These are phyloP conservation scores for Caenorhabditis brenneri DNA, from an alignment of 1,140 invertebrate species.

Conservation along the genomic window DNA sequence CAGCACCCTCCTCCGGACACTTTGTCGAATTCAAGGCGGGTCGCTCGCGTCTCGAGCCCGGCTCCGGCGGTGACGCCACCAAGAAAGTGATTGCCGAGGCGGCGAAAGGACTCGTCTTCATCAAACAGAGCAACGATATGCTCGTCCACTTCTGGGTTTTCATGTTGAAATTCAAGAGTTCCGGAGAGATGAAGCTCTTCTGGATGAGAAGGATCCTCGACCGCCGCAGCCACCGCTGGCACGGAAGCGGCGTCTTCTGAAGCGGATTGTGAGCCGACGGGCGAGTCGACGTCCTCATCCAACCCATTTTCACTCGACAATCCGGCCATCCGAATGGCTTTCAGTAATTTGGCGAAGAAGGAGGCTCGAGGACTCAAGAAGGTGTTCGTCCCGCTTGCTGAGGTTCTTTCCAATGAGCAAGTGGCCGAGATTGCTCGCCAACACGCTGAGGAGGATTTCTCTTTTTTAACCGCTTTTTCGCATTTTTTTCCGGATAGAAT, in stretches of 20 bases:
- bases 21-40: constrained; percentile 45
- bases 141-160: constrained; percentile 96
- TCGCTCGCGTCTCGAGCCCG: constrained; percentile 15
- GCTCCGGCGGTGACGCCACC: neutral
- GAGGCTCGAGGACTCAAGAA: neutral
- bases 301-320: constrained; percentile 12
- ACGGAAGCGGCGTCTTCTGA: neutral
- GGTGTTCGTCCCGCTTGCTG: neutral
- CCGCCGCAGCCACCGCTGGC: neutral
- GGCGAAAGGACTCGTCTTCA: constrained; percentile 89
- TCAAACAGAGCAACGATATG: constrained; percentile 86
- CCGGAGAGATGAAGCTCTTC: constrained; percentile 82
- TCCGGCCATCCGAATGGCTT: neutral
- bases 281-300: neutral
- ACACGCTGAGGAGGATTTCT: neutral
- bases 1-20: neutral
- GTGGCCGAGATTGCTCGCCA: neutral
- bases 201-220: neutral
- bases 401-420: neutral
- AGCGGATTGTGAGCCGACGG: neutral
- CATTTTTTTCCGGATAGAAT: no score
- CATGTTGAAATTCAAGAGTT: constrained; percentile 93
- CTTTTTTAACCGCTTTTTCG: no score
- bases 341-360: neutral
- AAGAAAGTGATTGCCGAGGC: constrained; percentile 80